Base-by-base conservation (phyloP, 2,888 invertebrate species). In the Ennomos quercinarius region DNA sequence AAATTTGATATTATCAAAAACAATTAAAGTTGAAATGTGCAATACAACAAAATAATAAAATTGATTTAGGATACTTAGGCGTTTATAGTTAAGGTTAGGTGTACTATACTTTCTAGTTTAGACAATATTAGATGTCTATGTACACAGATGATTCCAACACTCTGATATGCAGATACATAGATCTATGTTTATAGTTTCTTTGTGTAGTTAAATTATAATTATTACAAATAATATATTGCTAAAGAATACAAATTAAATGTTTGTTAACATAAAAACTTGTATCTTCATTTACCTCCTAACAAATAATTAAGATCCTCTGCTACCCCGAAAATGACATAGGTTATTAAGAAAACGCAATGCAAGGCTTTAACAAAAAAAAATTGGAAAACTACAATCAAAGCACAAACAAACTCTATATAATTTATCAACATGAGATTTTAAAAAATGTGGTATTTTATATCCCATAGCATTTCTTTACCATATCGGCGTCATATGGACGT, bases 161-260 rank as follows among this genome's bases (percentile, higher is more conserved):
- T 72, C 72, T 70, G 71, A 69, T 64, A 72, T 70, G 72, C 64
- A 75, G 80, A 81, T 79, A 76, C 41, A 67, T 67, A 76, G 75
- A 77, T 68, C 74, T 79, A 81, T 78, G 83, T 79, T 83, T 71
- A 79, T 76, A 79, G 80, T 79, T 83, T 84, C 77, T 80, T 78
- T 77, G 83, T 89, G 83, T 89, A 91, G 91, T 85, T 89, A 89
- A 91, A 89, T 87, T 86, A 88, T 86, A 89, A 80, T 87, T 87
- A 90, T 86, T 86, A 88, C 81, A 91, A 88, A 90, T 92, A 92
- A 91, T 92, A 92, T 92, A 92, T 92, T 89, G 85, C 86, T 92
- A 89, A 89, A 88, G 76, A 87, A 86, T 83, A 69, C 84, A 83
- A 87, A 92, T 87, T 92, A 91, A 91, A 92, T 91, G 91, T 91